These are phyloP conservation scores for Nyctalus aviator DNA, from an alignment of 2,797 vertebrate species.

Conservation along the genomic window DNA sequence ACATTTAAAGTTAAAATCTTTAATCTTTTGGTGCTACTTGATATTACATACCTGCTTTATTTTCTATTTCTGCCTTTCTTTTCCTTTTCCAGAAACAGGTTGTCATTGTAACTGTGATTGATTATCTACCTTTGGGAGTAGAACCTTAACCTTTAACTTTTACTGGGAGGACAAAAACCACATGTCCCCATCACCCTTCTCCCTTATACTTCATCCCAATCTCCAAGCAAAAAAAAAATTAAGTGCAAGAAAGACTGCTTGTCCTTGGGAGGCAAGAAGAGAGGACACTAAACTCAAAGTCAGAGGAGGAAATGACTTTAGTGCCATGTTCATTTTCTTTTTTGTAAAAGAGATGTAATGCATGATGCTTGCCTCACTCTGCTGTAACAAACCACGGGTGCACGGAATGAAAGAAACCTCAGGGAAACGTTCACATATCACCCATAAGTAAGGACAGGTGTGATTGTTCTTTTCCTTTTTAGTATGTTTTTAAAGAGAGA, in stretches of 20 bases:
- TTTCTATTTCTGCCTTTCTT: not conserved
- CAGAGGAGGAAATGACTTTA: not conserved
- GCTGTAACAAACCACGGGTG: not conserved
- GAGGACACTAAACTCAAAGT: not conserved
- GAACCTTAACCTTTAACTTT: slow-evolving; percentile 6
- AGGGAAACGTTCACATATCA: not conserved
- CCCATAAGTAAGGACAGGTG: not conserved
- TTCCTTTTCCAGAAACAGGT: not conserved
- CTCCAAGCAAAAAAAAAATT: not conserved
- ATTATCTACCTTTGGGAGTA: slow-evolving; percentile 3
- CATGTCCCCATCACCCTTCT: not conserved
- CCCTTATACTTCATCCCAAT: not conserved
- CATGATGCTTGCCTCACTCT: not conserved
- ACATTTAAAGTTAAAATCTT: not conserved
- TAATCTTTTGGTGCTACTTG: not conserved
- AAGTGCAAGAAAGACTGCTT: not conserved
- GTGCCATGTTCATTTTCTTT: not conserved
- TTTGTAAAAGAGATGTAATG: not conserved
- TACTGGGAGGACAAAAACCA: not conserved
- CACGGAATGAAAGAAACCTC: slow-evolving; percentile 9
- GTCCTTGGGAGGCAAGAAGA: not conserved
- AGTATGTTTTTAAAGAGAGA: too few species aligned
- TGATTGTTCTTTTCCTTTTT: too few species aligned
- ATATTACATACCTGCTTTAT: not conserved
- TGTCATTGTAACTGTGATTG: slow-evolving; percentile 33